Base-by-base conservation (phyloP, 2,888 invertebrate species). In the Cybosia mesomella region DNA sequence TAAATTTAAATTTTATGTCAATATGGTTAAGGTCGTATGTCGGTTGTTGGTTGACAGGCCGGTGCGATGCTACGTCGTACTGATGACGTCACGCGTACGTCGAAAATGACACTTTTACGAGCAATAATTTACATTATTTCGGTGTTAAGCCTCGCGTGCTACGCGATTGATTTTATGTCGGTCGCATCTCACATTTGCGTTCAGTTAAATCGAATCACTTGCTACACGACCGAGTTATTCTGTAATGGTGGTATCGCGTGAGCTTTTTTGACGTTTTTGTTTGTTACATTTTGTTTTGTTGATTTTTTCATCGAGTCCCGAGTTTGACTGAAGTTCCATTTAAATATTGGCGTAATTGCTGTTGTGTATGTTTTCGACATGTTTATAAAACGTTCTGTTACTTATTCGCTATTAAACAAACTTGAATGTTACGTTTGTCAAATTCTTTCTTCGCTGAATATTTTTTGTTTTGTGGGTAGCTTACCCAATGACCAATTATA, bases 51-150 rank as follows among this genome's bases (percentile, higher is more conserved):
- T 69, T 68, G 66, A 66, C 75, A 64, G 67, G 76, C 74, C 81
- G 74, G 81, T 84, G 75, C 75, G 82, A 76, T 84, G 78, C 82
- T 84, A 80, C 77, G 75, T 72, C 69, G 76, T 68, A 70, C 65
- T 77, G 75, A 80, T 94, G 93, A 94, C 94, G 94, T 94, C 94
- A 94, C 92, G 88, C 87, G 90, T 89, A 92, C 91, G 92, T 92
- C 92, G 90, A 92, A 92, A 93, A 95, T 93, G 94, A 94, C 94
- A 94, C 91, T 92, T 94, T 94, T 94, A 94, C 92, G 92, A 93
- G 93, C 89, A 90, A 94, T 94, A 93, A 94, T 94, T 94, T 94
- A 94, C 93, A 92, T 93, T 92, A 92, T 93, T 92, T 91, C 89
- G 92, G 92, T 92, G 93, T 92, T 90, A 90, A 91, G 91, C 88